These are phyloP conservation scores for Dendroctonus ponderosae DNA, from an alignment of 1,140 invertebrate genomes.

Conservation along the genomic window DNA sequence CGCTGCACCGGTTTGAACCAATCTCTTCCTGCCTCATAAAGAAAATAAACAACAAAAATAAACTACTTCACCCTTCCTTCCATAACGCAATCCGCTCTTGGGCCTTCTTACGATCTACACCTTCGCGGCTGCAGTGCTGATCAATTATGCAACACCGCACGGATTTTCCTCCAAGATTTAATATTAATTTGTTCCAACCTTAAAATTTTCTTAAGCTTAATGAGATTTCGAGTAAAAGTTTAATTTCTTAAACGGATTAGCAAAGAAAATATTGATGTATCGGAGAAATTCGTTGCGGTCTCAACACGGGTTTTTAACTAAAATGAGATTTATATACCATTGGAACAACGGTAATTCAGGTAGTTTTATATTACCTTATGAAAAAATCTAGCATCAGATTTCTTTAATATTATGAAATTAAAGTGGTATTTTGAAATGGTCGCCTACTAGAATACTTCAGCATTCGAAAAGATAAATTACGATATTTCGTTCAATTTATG, in stretches of 20 bases:
- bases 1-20: background rate
- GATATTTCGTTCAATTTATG: no score
- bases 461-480: no score
- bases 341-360: no score
- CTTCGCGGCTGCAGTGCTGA: conserved; percentile 27
- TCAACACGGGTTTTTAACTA: background rate
- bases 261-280: conserved; percentile 8
- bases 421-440: no score
- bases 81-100: conserved; percentile 17
- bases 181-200: conserved; percentile 33
- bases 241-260: conserved; percentile 25
- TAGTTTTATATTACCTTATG: no score
- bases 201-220: conserved; percentile 33
- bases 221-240: conserved; percentile 29
- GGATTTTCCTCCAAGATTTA: conserved; percentile 30
- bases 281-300: conserved; percentile 1
- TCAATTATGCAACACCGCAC: conserved; percentile 31
- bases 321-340: no score
- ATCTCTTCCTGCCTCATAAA: conserved; percentile 18
- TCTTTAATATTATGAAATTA: no score
- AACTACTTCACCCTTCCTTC: conserved; percentile 21
- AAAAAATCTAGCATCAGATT: no score
- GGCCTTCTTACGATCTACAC: conserved; percentile 30
- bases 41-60: conserved; percentile 27
- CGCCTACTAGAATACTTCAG: no score